Conservation (phyloP, 2,113 vertebrate genomes). For the Pseudopodoces humilis region DNA sequence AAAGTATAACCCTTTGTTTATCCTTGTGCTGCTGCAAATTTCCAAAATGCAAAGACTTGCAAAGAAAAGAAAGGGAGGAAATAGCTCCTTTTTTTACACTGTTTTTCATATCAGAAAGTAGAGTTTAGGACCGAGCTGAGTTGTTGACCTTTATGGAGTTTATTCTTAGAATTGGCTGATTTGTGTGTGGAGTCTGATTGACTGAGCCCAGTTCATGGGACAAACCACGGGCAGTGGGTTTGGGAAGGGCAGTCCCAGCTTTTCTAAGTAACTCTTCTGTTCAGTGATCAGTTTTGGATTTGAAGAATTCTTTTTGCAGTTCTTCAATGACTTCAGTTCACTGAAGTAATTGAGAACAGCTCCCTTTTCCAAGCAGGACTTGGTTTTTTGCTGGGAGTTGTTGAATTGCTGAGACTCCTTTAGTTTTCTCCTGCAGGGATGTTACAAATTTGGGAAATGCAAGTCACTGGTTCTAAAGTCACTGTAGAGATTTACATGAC, state of each 20-base stretch:
- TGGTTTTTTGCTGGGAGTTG: rapidly evolving
- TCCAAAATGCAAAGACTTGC: slow-evolving; percentile 48
- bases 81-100: background rate
- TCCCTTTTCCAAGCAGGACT: background rate
- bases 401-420: background rate
- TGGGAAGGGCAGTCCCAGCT: background rate
- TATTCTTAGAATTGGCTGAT: slow-evolving; percentile 22
- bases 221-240: background rate
- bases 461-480: background rate
- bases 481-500: background rate
- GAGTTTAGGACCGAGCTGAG: background rate
- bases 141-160: slow-evolving; percentile 29
- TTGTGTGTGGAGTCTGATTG: background rate
- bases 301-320: background rate
- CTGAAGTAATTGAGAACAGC: background rate
- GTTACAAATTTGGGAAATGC: rapidly evolving
- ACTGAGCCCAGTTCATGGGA: background rate
- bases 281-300: background rate
- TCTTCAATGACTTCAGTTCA: background rate
- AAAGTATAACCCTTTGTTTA: slow-evolving; percentile 71
- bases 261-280: background rate
- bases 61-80: slow-evolving; percentile 58
- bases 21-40: slow-evolving; percentile 38
- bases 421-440: background rate
- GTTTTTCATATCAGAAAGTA: background rate